Evolutionary conservation across 2,888 invertebrate genomes (phyloP).

Genomic region (Abscondita cerata): DNA sequence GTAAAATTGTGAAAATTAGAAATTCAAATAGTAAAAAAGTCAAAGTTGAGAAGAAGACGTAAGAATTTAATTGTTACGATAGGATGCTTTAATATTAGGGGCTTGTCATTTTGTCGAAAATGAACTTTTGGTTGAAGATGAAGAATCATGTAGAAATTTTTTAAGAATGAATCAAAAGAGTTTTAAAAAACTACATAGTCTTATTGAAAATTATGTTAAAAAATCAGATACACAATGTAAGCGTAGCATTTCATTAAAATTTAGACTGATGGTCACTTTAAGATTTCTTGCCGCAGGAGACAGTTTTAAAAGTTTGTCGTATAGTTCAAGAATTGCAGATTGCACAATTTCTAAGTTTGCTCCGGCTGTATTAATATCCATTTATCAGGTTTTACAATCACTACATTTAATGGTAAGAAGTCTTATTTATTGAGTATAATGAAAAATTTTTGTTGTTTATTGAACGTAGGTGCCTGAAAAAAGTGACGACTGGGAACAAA

Average conservation of each 20-base stretch:
- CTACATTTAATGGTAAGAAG: too few relatives aligned
- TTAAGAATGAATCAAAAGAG: slow-evolving; percentile 5
- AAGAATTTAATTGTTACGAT: slow-evolving; percentile 2
- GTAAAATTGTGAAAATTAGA: too few relatives aligned
- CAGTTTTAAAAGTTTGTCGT: slow-evolving; percentile 13
- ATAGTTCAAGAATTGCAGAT: slow-evolving; percentile 10
- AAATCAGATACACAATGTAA: background rate
- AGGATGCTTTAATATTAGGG: slow-evolving; percentile 4
- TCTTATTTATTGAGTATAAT: too few relatives aligned
- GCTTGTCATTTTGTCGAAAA: slow-evolving; percentile 11
- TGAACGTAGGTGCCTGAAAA: too few relatives aligned
- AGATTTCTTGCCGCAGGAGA: slow-evolving; percentile 16
- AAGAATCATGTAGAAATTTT: background rate
- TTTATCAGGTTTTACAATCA: too few relatives aligned
- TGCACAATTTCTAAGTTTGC: slow-evolving; percentile 14
- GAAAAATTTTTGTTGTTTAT: too few relatives aligned
- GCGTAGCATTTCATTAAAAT: slow-evolving; percentile 6
- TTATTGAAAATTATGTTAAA: slow-evolving; percentile 4
- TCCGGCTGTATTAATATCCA: background rate
- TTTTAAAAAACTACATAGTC: slow-evolving; percentile 10
- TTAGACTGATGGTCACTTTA: slow-evolving; percentile 13
- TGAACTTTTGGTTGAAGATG: slow-evolving; percentile 1
- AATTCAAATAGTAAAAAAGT: too few relatives aligned
- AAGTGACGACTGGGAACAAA: too few relatives aligned
- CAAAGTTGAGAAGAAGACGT: too few relatives aligned